phyloP scores from a whole-genome alignment of 2,888 invertebrate species.

The Drosophila cyrtoloma region DNA sequence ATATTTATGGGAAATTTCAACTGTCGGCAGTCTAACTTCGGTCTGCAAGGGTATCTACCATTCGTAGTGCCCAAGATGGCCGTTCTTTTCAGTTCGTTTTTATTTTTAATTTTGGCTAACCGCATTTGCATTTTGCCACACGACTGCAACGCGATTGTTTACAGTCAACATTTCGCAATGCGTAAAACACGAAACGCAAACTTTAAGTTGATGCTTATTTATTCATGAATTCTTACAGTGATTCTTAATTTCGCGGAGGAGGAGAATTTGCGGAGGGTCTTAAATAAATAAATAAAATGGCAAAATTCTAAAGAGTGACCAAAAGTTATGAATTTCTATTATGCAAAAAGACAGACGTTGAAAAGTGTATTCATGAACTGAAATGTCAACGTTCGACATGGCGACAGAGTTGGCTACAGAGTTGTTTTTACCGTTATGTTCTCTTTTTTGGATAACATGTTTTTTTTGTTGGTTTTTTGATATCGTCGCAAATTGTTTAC shows the following conservation, averaged over 20 bases:
- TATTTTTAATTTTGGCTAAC: slow-evolving; percentile 15
- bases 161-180: slow-evolving; percentile 26
- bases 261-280: background rate
- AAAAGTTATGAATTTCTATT: slow-evolving; percentile 24
- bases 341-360: background rate
- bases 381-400: slow-evolving; percentile 54
- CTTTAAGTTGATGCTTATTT: slow-evolving; percentile 31
- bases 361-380: slow-evolving; percentile 30
- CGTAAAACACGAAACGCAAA: slow-evolving; percentile 35
- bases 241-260: slow-evolving; percentile 29
- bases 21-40: too few relatives aligned
- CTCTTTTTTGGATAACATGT: slow-evolving; percentile 21
- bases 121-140: slow-evolving; percentile 40
- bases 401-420: background rate
- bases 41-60: background rate
- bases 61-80: background rate
- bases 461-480: slow-evolving; percentile 9
- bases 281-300: slow-evolving; percentile 42
- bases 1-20: background rate
- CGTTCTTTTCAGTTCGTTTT: background rate
- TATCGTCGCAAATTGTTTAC: slow-evolving; percentile 13
- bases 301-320: slow-evolving; percentile 37
- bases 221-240: slow-evolving; percentile 38
- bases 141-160: slow-evolving; percentile 16
- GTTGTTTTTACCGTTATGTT: slow-evolving; percentile 14